phyloP scores from a whole-genome alignment of 1,140 invertebrate genomes.

The Chelonus insularis region DNA sequence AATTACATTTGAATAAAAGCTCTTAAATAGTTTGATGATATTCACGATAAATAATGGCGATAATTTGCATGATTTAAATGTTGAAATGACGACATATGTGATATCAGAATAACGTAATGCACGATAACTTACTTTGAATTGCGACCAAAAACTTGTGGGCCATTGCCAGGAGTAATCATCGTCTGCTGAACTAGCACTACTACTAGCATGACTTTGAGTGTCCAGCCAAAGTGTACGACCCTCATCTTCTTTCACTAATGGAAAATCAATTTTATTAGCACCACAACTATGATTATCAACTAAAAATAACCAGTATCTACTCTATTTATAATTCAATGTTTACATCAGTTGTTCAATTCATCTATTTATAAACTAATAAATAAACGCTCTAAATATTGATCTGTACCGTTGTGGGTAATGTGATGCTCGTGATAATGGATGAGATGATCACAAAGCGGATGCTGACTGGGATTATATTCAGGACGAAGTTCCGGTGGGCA shows the following conservation, averaged over 20 bases:
- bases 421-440: conserved; percentile 60
- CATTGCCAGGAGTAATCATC: conserved; percentile 68
- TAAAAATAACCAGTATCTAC: no score
- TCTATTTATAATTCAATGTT: no score
- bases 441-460: conserved; percentile 56
- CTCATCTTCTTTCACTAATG: conserved; percentile 66
- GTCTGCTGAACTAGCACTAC: conserved; percentile 63
- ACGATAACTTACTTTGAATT: conserved; percentile 67
- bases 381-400: no score
- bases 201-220: conserved; percentile 73
- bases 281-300: no score
- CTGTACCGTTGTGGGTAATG: conserved; percentile 55
- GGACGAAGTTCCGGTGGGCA: conserved; percentile 63
- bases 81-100: no score
- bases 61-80: no score
- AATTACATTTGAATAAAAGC: no score
- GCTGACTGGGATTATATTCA: conserved; percentile 57
- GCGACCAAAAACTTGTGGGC: conserved; percentile 82
- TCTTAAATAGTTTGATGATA: no score
- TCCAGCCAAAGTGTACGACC: conserved; percentile 74
- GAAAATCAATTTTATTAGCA: neutral
- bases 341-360: neutral
- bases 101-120: no score
- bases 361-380: no score
- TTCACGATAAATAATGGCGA: no score